phyloP scores from a whole-genome alignment of 2,113 vertebrate species.

The Oreochromis niloticus region DNA sequence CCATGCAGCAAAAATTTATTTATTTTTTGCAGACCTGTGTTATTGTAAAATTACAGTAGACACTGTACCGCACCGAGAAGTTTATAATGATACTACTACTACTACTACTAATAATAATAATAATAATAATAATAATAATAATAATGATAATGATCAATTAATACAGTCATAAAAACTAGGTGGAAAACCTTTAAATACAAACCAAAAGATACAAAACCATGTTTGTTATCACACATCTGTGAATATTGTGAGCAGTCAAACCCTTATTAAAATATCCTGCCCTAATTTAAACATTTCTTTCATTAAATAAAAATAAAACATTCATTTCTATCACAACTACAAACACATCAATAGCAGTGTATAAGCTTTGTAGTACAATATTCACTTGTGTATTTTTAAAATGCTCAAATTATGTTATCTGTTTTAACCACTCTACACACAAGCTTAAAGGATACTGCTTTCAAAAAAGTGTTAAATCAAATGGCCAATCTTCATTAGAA shows the following conservation, averaged over 20 bases:
- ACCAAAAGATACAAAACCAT: background rate
- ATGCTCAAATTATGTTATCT: background rate
- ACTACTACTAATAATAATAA: accelerated
- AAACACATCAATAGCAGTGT: background rate
- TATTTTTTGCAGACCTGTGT: background rate
- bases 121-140: background rate
- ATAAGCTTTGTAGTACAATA: background rate
- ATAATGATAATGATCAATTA: background rate
- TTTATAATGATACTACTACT: background rate
- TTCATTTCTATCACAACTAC: background rate
- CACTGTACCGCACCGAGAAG: background rate
- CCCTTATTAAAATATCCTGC: background rate
- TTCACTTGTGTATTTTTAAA: background rate
- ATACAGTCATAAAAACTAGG: background rate
- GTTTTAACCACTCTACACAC: background rate
- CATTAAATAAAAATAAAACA: background rate
- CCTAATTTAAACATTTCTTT: background rate
- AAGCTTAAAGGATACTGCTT: background rate
- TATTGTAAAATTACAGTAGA: background rate
- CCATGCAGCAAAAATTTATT: background rate
- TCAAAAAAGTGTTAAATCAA: too few species aligned
- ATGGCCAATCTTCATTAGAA: too few species aligned
- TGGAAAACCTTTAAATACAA: background rate
- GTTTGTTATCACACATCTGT: background rate
- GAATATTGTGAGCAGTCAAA: background rate